Conservation (phyloP, 2,113 vertebrate genomes). For the Chaetodon trifascialis region DNA sequence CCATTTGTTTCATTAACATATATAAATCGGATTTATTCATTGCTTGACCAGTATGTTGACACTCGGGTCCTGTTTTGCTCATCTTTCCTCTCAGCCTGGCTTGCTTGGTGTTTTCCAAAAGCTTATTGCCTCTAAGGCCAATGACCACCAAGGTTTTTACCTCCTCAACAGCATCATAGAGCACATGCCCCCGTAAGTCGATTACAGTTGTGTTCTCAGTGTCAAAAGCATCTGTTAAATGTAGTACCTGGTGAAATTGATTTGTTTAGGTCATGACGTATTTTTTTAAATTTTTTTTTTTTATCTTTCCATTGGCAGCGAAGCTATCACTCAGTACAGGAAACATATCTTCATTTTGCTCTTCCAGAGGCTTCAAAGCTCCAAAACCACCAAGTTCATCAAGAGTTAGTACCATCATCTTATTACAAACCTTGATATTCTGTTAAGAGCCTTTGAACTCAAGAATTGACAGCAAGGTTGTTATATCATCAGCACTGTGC, state of each 20-base stretch:
- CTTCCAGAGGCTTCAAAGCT: slow-evolving; percentile 98
- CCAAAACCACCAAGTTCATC: slow-evolving; percentile 99
- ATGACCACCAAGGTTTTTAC: slow-evolving; percentile 99
- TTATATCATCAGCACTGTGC: neutral
- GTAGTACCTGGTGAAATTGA: neutral
- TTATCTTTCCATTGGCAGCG: slow-evolving; percentile 79
- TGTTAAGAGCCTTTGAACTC: neutral
- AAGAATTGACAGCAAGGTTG: neutral
- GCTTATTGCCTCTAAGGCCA: slow-evolving; percentile 97
- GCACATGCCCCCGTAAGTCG: slow-evolving; percentile 94
- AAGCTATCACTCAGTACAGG: slow-evolving; percentile 93
- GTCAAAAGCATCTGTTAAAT: neutral
- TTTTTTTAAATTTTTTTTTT: neutral
- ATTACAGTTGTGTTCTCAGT: neutral
- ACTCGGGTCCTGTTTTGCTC: neutral
- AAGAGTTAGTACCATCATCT: slow-evolving; percentile 90
- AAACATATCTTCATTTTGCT: slow-evolving; percentile 98
- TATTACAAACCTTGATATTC: neutral
- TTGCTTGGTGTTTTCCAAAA: slow-evolving; percentile 98
- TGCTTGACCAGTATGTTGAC: neutral
- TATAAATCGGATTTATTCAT: neutral
- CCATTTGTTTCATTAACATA: neutral
- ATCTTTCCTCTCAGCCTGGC: slow-evolving; percentile 87
- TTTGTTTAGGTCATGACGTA: neutral
- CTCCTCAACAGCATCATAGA: slow-evolving; percentile 98